Percentiles rank a stretch among this genome's conserved stretches.
Conservation (phyloP, 2,888 invertebrate species). For the Suillia variegata region DNA sequence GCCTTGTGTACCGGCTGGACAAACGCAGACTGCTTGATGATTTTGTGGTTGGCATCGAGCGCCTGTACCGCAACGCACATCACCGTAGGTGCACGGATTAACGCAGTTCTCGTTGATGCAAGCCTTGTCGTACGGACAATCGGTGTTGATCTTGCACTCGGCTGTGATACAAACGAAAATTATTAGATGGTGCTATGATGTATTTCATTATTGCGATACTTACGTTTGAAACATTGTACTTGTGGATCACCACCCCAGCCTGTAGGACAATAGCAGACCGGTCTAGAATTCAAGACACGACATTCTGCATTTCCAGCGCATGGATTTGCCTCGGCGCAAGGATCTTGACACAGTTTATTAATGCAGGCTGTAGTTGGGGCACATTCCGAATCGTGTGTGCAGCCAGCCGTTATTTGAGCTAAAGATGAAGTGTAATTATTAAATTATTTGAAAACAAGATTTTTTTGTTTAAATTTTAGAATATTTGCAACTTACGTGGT, state of each 20-base stretch:
- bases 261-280: conserved; percentile 81
- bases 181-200: background rate
- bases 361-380: conserved; percentile 79
- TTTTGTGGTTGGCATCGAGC: conserved; percentile 77
- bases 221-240: conserved; percentile 83
- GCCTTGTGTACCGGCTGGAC: conserved; percentile 85
- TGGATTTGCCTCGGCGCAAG: conserved; percentile 76
- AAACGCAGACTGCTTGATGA: conserved; percentile 81
- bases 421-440: background rate
- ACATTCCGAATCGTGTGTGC: conserved; percentile 77
- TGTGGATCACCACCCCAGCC: conserved; percentile 90
- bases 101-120: conserved; percentile 81
- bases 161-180: conserved; percentile 62
- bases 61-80: conserved; percentile 76
- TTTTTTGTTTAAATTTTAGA: background rate
- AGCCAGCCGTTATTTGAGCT: conserved; percentile 67
- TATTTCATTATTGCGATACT: conserved; percentile 54
- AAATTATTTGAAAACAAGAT: background rate
- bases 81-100: conserved; percentile 73
- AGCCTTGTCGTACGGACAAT: conserved; percentile 84
- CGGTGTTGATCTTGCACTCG: conserved; percentile 77
- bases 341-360: conserved; percentile 78
- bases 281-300: conserved; percentile 76
- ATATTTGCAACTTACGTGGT: conserved; percentile 53
- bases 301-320: conserved; percentile 85